Base-by-base conservation (phyloP, 2,888 invertebrate genomes). In the Empis stercorea region DNA sequence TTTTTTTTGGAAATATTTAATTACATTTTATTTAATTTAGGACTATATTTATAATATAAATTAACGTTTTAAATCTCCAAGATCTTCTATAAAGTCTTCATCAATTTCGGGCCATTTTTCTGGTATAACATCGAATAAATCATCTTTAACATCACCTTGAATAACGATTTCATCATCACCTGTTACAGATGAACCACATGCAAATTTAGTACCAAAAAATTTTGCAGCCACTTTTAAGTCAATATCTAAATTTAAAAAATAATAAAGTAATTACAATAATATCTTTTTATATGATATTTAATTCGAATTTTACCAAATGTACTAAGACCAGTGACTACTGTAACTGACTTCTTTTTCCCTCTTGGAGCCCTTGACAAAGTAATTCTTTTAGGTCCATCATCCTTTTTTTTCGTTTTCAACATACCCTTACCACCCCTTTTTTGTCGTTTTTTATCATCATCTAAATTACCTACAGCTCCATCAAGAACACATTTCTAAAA, bases 101-200 rank as follows among this genome's bases (percentile, higher is more conserved):
- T 91, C 89, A 66, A 93, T 88, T 75, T 93, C 88, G 47, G 93
- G 85, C 96, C 96, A 99, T 70, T 99, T 99, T 61, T 96, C 96
- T 46, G 95, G 93, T 63, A 99, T 89, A 54, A 97, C 82, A 73
- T 99, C 97, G 71, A 94, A 92, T 20, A 99, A 73, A 59, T 99
- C 97, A 74, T 97, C 96, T 71, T 97, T 96, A 1, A 97, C 94
- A 72, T 97, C 96, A 46, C 96, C 97, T 71, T 99, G 97, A 63
- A 99, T 95, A 41, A 99, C 97, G 63, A 99, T 97, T 72, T 99
- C 99, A 76, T 99, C 97, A 56, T 95, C 93, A 7, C 94, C 96
- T 30, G 96, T 96, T 2, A 99, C 95, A 10, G 97, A 97, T 9
- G 95, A 93, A n/a, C 97, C 97, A 71, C 97, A 99, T 6, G 97